These are phyloP conservation scores for Lagocephalus sceleratus DNA, from an alignment of 2,797 vertebrate species.

Conservation along the genomic window DNA sequence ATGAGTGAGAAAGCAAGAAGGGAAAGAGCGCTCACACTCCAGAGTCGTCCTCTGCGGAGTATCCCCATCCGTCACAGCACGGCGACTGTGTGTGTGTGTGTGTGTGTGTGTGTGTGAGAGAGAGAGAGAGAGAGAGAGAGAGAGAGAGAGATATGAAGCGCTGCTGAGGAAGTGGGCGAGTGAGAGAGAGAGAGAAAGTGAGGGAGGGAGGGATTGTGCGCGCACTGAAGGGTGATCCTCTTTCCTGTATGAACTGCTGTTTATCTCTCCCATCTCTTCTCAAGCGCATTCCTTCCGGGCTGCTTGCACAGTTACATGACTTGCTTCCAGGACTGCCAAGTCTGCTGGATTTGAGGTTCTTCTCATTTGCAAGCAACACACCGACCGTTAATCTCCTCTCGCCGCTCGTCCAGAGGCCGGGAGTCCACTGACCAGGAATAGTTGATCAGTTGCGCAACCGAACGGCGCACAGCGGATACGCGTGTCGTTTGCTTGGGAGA, in stretches of 20 bases:
- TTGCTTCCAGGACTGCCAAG: constrained; percentile 54
- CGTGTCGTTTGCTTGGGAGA: constrained; percentile 1
- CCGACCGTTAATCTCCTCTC: constrained; percentile 27
- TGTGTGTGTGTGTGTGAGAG: constrained; percentile 19
- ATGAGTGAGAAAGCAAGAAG: constrained; percentile 55
- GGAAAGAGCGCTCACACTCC: constrained; percentile 56
- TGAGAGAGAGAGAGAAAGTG: constrained; percentile 42
- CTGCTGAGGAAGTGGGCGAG: constrained; percentile 55
- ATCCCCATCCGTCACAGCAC: constrained; percentile 67
- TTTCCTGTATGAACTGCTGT: constrained; percentile 47
- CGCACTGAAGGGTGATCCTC: constrained; percentile 55
- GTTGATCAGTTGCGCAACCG: constrained; percentile 9
- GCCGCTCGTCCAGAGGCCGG: constrained; percentile 7
- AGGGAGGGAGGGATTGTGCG: constrained; percentile 26
- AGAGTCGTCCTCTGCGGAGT: constrained; percentile 66
- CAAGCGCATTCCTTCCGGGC: constrained; percentile 49
- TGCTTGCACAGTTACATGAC: constrained; percentile 51
- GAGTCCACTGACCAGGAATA: constrained; percentile 9
- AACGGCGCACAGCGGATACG: constrained; percentile 1
- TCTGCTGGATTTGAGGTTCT: too few relatives aligned
- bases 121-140: constrained; percentile 17
- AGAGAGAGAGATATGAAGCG: constrained; percentile 43
- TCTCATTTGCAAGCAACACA: constrained; percentile 17
- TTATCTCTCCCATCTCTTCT: constrained; percentile 57
- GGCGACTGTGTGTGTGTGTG: constrained; percentile 47